Base-by-base conservation (phyloP, 2,113 vertebrate species). In the Petroica traversi region DNA sequence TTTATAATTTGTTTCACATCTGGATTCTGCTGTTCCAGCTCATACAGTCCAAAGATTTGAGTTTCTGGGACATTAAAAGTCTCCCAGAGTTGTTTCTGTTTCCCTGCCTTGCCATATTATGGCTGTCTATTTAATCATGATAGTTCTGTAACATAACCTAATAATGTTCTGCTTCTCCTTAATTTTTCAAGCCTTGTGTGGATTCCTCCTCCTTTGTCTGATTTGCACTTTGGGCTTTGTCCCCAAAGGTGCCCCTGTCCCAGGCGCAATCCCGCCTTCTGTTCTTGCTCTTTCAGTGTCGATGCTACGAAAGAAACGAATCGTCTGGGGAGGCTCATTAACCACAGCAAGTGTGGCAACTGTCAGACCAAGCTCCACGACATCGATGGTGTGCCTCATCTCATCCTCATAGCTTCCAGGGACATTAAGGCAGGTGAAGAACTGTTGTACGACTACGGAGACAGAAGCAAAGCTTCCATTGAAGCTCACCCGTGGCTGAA, bases 271-370 rank as follows among this genome's bases (percentile, higher is more conserved):
- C 82, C 59, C 18, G 3, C 28, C 1, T 61, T 89, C 82, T 49
- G 19, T 75, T 64, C 45, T 57, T 89, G 31, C 92, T 72, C 74
- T 41, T 87, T 8, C 95, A 99, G 99, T 63, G 98, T 99, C 67
- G 99, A 99, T 33, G 99, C 99, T 22, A 99, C 99, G 3, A 97
- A 98, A 58, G 99, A 99, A 97, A 99, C 98, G 0, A 93, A 93
- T 26, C 99, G 99, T 19, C 97, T 99, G 31, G 99, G 99, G 5
- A 97, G 99, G 55, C 98, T 99, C 55, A 98, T 99, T 77, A 99
- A 99, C 88, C 99, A 99, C 98, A 99, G 99, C 95, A 99, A 99
- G 93, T 98, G 93, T 41, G 99, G 99, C 61, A 99, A 99, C 95
- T 99, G 99, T 93, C 99, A 99, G 48, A 99, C 99, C 11, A 99